Percentiles rank a stretch among this genome's conserved stretches.
Evolutionary conservation across 2,888 invertebrate species (phyloP).

Genomic region (Xanthorhoe spadicearia): DNA sequence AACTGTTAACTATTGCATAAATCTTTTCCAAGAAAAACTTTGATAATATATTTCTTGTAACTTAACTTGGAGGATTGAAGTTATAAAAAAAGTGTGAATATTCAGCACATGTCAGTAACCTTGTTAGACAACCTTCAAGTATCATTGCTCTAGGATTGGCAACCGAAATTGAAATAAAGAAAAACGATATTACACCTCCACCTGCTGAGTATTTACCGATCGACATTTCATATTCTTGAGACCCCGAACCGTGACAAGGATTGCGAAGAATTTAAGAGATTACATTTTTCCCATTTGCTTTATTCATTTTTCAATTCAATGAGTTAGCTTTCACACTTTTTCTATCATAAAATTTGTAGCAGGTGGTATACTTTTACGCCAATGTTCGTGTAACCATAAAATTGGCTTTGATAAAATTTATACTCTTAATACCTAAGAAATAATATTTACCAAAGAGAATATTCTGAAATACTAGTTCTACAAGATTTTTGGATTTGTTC

Average conservation of each 20-base stretch:
- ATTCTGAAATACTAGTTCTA: conserved; percentile 2
- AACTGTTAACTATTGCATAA: too few species aligned
- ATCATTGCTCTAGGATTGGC: not conserved
- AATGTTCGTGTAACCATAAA: conserved; percentile 16
- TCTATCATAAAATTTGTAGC: conserved; percentile 17
- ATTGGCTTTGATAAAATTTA: conserved; percentile 11
- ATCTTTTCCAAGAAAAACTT: too few species aligned
- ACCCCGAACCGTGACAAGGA: conserved; percentile 19
- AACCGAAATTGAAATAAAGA: not conserved
- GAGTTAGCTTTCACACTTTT: conserved; percentile 19
- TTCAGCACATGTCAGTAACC: not conserved
- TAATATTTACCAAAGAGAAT: not conserved
- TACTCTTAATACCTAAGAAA: not conserved
- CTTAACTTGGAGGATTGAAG: too few species aligned
- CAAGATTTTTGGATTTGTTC: conserved; percentile 11
- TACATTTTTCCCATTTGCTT: conserved; percentile 18
- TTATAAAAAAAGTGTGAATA: not conserved
- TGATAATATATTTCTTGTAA: too few species aligned
- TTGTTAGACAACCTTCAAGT: not conserved
- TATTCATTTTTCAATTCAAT: conserved; percentile 29
- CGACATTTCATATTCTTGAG: conserved; percentile 18
- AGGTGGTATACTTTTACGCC: conserved; percentile 11
- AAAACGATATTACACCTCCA: not conserved
- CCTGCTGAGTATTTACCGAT: conserved; percentile 5
- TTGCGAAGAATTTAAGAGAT: conserved; percentile 18